phyloP scores from a whole-genome alignment of 2,888 invertebrate species.

The Mermis nigrescens region DNA sequence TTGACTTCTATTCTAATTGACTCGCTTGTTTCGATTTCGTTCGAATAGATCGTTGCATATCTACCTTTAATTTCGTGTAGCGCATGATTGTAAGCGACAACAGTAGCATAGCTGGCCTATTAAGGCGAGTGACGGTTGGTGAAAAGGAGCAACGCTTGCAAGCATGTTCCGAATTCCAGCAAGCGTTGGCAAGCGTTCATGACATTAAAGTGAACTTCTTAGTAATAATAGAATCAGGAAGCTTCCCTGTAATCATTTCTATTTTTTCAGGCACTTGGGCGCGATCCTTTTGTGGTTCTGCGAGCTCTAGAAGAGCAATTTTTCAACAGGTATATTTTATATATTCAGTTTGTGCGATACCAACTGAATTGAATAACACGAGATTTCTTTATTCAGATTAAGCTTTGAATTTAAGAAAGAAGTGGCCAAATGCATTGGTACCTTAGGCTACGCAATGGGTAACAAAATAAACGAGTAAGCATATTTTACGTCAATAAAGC shows the following conservation, averaged over 20 bases:
- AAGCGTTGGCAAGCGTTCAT: background rate
- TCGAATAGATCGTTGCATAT: no score
- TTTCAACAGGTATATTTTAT: background rate
- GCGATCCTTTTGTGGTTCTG: background rate
- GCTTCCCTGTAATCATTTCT: no score
- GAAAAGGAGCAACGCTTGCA: background rate
- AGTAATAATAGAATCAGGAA: conserved; percentile 1
- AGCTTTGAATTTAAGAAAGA: conserved; percentile 32
- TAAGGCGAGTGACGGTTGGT: background rate
- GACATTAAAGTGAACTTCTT: background rate
- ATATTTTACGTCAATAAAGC: background rate
- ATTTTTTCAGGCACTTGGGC: background rate
- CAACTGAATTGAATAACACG: conserved; percentile 11
- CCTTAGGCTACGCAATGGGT: conserved; percentile 22
- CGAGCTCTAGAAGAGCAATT: background rate
- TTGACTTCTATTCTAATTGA: no score
- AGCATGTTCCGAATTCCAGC: background rate
- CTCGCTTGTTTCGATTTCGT: no score
- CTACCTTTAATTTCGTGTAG: no score
- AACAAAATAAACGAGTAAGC: conserved; percentile 8
- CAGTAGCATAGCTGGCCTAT: background rate
- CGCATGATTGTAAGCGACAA: no score
- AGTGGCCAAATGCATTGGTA: conserved; percentile 30
- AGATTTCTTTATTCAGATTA: conserved; percentile 10
- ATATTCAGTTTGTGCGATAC: background rate